Evolutionary conservation across 2,888 invertebrate genomes (phyloP).

Genomic region (Netelia virgata): DNA sequence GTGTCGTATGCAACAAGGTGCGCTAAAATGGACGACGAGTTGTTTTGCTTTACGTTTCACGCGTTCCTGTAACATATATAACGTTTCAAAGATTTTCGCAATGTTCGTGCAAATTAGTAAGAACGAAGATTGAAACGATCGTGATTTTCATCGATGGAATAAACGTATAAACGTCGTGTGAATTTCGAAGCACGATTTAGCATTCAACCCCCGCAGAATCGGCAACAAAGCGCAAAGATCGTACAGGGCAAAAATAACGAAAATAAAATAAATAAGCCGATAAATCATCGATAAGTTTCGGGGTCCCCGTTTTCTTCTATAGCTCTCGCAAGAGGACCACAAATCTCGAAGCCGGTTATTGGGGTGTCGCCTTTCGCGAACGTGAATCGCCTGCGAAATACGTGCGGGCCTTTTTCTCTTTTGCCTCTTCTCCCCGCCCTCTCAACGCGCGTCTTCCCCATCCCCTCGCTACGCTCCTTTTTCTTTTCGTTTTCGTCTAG

Average conservation of each 20-base stretch:
- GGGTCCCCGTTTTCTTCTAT: constrained; percentile 70
- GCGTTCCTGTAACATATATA: too few species aligned
- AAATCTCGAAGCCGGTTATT: constrained; percentile 80
- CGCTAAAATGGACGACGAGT: background rate
- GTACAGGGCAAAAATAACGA: constrained; percentile 43
- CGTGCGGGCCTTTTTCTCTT: constrained; percentile 60
- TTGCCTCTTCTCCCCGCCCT: constrained; percentile 37
- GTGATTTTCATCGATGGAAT: constrained; percentile 12
- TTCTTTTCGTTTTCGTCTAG: constrained; percentile 60
- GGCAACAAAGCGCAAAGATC: constrained; percentile 46
- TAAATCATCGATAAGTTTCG: constrained; percentile 79
- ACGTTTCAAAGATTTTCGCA: too few species aligned
- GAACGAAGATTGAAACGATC: too few species aligned
- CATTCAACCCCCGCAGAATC: constrained; percentile 26
- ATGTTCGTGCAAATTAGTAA: background rate
- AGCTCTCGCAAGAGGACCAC: constrained; percentile 75
- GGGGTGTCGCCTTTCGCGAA: constrained; percentile 79
- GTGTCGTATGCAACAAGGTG: background rate
- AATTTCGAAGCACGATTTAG: constrained; percentile 40
- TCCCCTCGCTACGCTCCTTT: constrained; percentile 28
- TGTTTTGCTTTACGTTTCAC: background rate
- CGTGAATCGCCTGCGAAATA: constrained; percentile 77
- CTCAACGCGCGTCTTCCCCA: constrained; percentile 22
- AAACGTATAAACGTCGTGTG: constrained; percentile 13
- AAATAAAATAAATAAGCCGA: constrained; percentile 77